Evolutionary conservation across 2,113 vertebrate species (phyloP).

Genomic region (Cottus gobio): DNA sequence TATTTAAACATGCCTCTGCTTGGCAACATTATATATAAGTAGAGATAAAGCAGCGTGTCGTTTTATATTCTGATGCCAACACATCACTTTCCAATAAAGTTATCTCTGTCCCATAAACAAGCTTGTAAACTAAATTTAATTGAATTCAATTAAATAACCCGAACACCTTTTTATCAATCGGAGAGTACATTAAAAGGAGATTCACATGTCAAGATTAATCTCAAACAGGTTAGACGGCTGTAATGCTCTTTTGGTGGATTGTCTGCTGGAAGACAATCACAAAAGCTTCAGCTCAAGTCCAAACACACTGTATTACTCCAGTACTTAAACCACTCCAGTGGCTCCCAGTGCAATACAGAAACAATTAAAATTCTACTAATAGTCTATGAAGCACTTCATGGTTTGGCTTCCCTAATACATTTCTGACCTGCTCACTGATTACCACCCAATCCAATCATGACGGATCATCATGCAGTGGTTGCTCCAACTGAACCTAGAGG

Average conservation of each 20-base stretch:
- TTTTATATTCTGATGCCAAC: background rate
- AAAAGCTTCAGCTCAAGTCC: background rate
- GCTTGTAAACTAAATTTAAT: background rate
- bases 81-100: background rate
- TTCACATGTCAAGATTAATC: background rate
- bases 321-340: constrained; percentile 9
- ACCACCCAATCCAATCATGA: background rate
- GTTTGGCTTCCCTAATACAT: background rate
- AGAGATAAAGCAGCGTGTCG: background rate
- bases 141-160: background rate
- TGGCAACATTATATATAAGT: background rate
- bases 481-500: background rate
- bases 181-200: background rate
- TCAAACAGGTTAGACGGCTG: background rate
- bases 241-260: background rate
- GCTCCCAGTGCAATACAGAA: background rate
- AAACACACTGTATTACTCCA: background rate
- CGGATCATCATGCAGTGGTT: background rate
- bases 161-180: background rate
- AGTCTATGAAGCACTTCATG: constrained; percentile 1
- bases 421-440: background rate
- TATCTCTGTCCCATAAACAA: background rate
- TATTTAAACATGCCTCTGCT: background rate
- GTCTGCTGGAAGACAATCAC: background rate
- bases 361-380: constrained; percentile 1